phyloP scores from a whole-genome alignment of 2,888 invertebrate species.

The Cryptosula pallasiana region DNA sequence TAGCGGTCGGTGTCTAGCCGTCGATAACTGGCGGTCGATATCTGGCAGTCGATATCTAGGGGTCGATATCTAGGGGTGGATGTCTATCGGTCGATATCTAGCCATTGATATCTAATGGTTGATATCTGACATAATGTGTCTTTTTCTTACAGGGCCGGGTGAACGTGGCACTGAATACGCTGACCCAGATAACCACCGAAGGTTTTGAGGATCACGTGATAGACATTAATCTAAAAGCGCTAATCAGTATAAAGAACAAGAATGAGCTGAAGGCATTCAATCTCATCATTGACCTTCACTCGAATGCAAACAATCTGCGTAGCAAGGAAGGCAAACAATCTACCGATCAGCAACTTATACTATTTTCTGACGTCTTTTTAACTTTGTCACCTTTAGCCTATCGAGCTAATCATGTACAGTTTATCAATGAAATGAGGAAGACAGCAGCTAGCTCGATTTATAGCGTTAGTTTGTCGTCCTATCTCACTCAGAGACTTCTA shows the following conservation, averaged over 20 bases:
- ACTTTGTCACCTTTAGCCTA: background rate
- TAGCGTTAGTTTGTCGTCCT: too few species aligned
- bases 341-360: background rate
- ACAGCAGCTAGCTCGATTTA: too few species aligned
- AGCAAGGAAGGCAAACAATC: too few species aligned
- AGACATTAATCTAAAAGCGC: background rate
- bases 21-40: too few species aligned
- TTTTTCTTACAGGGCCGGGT: background rate
- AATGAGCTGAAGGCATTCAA: background rate
- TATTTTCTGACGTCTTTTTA: background rate
- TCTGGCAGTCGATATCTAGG: too few species aligned
- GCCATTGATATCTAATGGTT: too few species aligned
- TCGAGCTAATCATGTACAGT: background rate
- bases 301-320: too few species aligned
- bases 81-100: too few species aligned
- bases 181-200: background rate
- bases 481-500: too few species aligned
- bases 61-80: too few species aligned
- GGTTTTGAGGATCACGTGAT: background rate
- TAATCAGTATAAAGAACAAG: background rate
- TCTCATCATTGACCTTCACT: background rate
- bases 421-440: background rate
- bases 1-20: too few species aligned
- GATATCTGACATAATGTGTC: too few species aligned
- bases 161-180: background rate